Conservation (phyloP, 2,113 vertebrate species). For the Gymnorhina tibicen region DNA sequence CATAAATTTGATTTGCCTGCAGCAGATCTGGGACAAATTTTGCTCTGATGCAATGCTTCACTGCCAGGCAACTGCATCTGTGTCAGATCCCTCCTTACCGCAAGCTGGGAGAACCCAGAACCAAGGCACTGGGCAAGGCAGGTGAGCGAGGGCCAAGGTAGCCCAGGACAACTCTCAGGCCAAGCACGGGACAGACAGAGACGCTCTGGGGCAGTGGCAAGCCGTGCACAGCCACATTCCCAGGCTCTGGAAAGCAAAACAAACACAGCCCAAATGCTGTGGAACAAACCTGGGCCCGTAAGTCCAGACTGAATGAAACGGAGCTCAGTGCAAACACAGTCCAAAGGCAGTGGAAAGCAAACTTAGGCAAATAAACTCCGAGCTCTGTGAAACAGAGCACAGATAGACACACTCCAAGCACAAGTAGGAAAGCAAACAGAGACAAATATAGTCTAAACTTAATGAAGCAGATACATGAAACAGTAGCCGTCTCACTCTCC, state of each 20-base stretch:
- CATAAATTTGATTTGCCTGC: not conserved
- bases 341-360: conserved; percentile 65
- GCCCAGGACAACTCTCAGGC: not conserved
- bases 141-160: not conserved
- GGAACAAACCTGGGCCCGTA: conserved; percentile 34
- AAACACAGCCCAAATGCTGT: conserved; percentile 43
- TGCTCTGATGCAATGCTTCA: not conserved
- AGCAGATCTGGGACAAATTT: not conserved
- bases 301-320: conserved; percentile 51
- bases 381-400: conserved; percentile 57
- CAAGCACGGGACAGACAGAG: not conserved
- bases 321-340: conserved; percentile 56
- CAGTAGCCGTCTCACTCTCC: conserved; percentile 44
- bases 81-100: not conserved
- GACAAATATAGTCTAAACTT: conserved; percentile 66
- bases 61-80: not conserved
- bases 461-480: conserved; percentile 66
- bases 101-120: not conserved
- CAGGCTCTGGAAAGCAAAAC: conserved; percentile 63
- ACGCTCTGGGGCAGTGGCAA: not conserved
- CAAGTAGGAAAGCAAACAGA: conserved; percentile 68
- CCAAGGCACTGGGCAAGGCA: not conserved
- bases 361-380: conserved; percentile 62
- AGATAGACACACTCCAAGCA: conserved; percentile 68
- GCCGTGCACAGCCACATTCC: not conserved